Conservation (phyloP, 37 sponge, comb jelly and placozoan genomes). For the Theonella swinhoei region DNA sequence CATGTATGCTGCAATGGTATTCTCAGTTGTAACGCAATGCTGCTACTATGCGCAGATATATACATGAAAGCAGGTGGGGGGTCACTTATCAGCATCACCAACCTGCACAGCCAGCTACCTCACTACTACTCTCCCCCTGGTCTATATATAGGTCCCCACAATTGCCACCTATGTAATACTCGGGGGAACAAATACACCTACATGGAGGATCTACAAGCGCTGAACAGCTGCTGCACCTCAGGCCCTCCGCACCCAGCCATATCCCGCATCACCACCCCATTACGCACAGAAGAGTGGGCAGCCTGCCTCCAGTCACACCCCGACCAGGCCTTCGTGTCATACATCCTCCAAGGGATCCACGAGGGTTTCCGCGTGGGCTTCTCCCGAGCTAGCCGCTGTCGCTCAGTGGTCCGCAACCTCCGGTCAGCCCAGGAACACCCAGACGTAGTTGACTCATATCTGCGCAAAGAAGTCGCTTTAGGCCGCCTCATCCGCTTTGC, state of each 20-base stretch:
- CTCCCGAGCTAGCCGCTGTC: not conserved
- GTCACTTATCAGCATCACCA: no score
- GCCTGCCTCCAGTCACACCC: not conserved
- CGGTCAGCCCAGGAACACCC: slow-evolving; percentile 10
- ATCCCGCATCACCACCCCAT: not conserved
- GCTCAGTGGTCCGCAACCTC: slow-evolving; percentile 5
- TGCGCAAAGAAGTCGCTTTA: not conserved
- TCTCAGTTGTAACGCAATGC: no score
- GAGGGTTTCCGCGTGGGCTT: not conserved
- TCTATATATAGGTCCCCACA: not conserved
- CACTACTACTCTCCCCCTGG: not conserved
- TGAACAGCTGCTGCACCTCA: not conserved
- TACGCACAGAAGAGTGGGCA: not conserved
- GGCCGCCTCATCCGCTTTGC: no score
- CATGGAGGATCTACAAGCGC: not conserved
- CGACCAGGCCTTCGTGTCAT: not conserved
- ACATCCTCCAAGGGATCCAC: not conserved
- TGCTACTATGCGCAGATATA: no score
- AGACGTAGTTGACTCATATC: slow-evolving; percentile 12
- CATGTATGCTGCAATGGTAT: no score
- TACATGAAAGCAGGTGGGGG: no score
- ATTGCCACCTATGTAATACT: not conserved
- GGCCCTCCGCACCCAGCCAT: not conserved
- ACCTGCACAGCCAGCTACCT: no score
- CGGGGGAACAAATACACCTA: not conserved